Conservation (phyloP, 1,140 invertebrate genomes). For the Rhyzopertha dominica region DNA sequence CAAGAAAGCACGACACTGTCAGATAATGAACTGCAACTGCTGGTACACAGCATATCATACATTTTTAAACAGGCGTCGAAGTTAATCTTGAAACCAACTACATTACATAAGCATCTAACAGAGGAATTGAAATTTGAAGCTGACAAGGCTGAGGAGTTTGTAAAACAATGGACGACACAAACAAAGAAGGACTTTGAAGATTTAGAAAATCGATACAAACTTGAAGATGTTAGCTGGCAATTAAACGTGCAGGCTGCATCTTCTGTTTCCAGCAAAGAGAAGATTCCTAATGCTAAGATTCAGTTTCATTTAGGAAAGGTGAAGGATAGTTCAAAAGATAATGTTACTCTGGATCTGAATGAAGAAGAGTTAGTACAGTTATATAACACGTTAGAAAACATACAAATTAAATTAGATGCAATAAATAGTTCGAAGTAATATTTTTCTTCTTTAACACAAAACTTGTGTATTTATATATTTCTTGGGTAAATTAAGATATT, state of each 20-base stretch:
- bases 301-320: conserved; percentile 32
- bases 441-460: no score
- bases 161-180: conserved; percentile 33
- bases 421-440: no score
- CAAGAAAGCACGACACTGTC: conserved; percentile 27
- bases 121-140: conserved; percentile 28
- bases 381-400: conserved; percentile 38
- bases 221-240: conserved; percentile 36
- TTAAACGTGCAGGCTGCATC: conserved; percentile 34
- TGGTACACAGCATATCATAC: conserved; percentile 32
- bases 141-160: conserved; percentile 39
- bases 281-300: conserved; percentile 23
- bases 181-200: conserved; percentile 33
- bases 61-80: conserved; percentile 35
- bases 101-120: conserved; percentile 32
- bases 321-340: conserved; percentile 22
- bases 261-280: conserved; percentile 21
- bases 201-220: conserved; percentile 31
- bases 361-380: conserved; percentile 31
- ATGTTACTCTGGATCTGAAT: conserved; percentile 30
- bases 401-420: conserved; percentile 40
- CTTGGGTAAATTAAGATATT: no score
- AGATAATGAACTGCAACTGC: conserved; percentile 25
- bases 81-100: conserved; percentile 38
- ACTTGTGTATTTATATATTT: no score